phyloP scores from a whole-genome alignment of 2,113 vertebrate species.

The Neopipo cinnamomea region DNA sequence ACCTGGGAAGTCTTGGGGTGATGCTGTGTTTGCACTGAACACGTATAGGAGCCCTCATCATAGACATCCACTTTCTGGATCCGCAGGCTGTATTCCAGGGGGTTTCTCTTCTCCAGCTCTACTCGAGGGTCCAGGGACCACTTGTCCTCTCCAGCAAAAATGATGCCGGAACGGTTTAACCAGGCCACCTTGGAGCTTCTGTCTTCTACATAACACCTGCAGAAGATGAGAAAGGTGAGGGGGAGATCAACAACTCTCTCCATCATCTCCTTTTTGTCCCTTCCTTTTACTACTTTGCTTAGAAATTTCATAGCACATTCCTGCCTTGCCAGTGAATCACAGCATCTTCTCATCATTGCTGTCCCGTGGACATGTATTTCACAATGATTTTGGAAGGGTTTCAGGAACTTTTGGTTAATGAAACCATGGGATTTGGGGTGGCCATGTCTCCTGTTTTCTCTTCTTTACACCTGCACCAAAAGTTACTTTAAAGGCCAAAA shows the following conservation, averaged over 20 bases:
- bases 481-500: background rate
- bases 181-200: conserved; percentile 97
- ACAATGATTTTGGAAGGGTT: background rate
- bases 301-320: background rate
- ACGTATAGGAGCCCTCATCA: conserved; percentile 95
- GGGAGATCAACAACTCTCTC: background rate
- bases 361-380: background rate
- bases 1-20: conserved; percentile 95
- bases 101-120: conserved; percentile 93
- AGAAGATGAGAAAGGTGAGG: background rate
- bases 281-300: background rate
- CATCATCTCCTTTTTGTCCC: background rate
- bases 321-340: background rate
- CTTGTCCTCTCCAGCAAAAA: conserved; percentile 97
- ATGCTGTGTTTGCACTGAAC: conserved; percentile 96
- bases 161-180: conserved; percentile 99
- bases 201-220: conserved; percentile 97
- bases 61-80: conserved; percentile 98
- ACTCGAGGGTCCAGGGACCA: conserved; percentile 98
- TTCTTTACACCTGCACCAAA: background rate
- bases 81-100: conserved; percentile 96
- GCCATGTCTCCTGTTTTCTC: background rate
- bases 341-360: background rate
- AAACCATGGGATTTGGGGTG: background rate
- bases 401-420: background rate